Base-by-base conservation (phyloP, 2,113 vertebrate genomes). In the Tyto alba region DNA sequence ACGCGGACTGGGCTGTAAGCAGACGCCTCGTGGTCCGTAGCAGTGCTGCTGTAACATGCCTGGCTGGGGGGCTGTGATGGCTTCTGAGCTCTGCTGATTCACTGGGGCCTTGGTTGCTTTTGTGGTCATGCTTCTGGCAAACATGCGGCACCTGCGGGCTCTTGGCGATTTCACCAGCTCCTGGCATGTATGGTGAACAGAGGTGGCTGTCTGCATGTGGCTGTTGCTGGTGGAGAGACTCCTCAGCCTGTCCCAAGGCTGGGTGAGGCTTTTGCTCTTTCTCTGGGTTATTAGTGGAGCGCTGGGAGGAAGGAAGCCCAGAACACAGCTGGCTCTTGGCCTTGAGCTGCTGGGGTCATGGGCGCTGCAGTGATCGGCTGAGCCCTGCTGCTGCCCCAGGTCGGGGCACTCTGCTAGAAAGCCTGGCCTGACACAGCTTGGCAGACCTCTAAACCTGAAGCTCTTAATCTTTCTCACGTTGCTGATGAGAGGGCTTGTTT, bases 131-230 rank as follows among this genome's bases (percentile, higher is more conserved):
- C 27, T 72, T 55, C 34, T 50, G 80, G 45, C 67, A 55, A 32
- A 32, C 2, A 13, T 1, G 0, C 0, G 3, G 79, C 0, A 20
- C 67, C 77, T 18, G 23, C 4, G 4, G 50, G 62, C 48, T 53
- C 20, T 53, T 3, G 6, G 29, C 32, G 6, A 3, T 21, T 38
- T 52, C 40, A 9, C 19, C 2, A 4, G 32, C 41, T 88, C 56
- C 78, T 38, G 55, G 10, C 6, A 7, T 7, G 20, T 17, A 0
- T 5, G 19, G 13, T 34, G 45, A 30, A 8, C 9, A 0, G 26
- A 45, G 67, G 45, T 9, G 43, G 56, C 25, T 55, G n/a, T 4
- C 7, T 47, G 40, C 12, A 1, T 13, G 50, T 7, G 32, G 23
- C 72, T 83, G 0, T 9, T 67, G 62, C 63, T 84, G 81, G 34